Conservation (phyloP, 2,888 invertebrate genomes). For the Rhamphomyia laevipes region DNA sequence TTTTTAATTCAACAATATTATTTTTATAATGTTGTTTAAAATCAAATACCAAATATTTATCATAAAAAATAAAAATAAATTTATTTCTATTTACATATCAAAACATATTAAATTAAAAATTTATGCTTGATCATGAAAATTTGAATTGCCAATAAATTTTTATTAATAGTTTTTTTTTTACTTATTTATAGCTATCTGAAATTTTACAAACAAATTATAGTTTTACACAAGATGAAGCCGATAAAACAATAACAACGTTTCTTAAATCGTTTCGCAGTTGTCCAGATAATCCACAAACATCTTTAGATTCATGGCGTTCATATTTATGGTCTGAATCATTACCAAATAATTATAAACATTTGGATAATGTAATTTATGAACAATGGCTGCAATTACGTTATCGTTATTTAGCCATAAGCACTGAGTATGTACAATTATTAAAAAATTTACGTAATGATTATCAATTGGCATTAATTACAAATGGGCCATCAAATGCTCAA, state of each 20-base stretch:
- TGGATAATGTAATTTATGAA: constrained; percentile 61
- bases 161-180: neutral
- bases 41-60: no score
- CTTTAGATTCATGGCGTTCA: constrained; percentile 65
- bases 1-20: no score
- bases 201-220: constrained; percentile 48
- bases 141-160: no score
- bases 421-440: constrained; percentile 58
- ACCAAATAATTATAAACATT: constrained; percentile 57
- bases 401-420: constrained; percentile 55
- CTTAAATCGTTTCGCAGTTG: constrained; percentile 66
- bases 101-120: neutral
- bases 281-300: constrained; percentile 63
- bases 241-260: constrained; percentile 53
- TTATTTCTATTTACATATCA: no score
- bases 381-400: constrained; percentile 73
- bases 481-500: constrained; percentile 75
- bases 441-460: constrained; percentile 59
- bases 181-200: constrained; percentile 26
- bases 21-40: no score
- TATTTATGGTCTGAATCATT: constrained; percentile 67
- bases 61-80: neutral
- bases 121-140: neutral
- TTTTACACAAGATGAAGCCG: constrained; percentile 51
- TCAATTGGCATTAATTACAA: constrained; percentile 69